These are phyloP conservation scores for Cnemophilus loriae DNA, from an alignment of 2,113 vertebrate species.

Conservation along the genomic window DNA sequence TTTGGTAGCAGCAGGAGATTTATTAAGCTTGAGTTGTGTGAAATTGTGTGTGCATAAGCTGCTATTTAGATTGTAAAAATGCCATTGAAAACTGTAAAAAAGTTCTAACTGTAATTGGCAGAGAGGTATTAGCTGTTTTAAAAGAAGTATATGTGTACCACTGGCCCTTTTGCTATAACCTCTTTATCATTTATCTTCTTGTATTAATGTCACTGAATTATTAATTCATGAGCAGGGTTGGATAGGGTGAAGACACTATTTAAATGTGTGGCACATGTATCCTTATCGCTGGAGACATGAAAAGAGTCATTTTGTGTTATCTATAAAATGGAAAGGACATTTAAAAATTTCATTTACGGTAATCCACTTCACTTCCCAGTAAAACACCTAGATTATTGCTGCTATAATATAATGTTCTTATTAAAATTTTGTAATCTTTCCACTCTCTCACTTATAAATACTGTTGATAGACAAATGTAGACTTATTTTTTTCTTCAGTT, in stretches of 20 bases:
- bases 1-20: slow-evolving; percentile 80
- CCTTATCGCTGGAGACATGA: slow-evolving; percentile 89
- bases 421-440: slow-evolving; percentile 84
- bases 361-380: slow-evolving; percentile 89
- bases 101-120: slow-evolving; percentile 85
- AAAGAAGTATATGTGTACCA: slow-evolving; percentile 81
- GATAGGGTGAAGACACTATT: slow-evolving; percentile 82
- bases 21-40: slow-evolving; percentile 80
- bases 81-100: slow-evolving; percentile 78
- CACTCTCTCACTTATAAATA: slow-evolving; percentile 78
- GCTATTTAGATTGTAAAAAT: slow-evolving; percentile 78
- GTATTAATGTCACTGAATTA: slow-evolving; percentile 96
- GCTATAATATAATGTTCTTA: slow-evolving; percentile 78
- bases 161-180: slow-evolving; percentile 79
- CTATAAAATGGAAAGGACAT: slow-evolving; percentile 91
- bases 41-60: slow-evolving; percentile 79
- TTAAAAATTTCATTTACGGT: slow-evolving; percentile 91
- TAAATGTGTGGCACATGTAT: slow-evolving; percentile 85
- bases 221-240: slow-evolving; percentile 84
- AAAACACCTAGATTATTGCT: slow-evolving; percentile 90
- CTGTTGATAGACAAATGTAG: slow-evolving; percentile 76
- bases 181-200: slow-evolving; percentile 91
- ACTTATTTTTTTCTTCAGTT: slow-evolving; percentile 54
- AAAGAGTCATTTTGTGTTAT: slow-evolving; percentile 95
- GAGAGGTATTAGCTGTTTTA: slow-evolving; percentile 82